Evolutionary conservation across 2,113 vertebrate species (phyloP).

Genomic region (Athene noctua): DNA sequence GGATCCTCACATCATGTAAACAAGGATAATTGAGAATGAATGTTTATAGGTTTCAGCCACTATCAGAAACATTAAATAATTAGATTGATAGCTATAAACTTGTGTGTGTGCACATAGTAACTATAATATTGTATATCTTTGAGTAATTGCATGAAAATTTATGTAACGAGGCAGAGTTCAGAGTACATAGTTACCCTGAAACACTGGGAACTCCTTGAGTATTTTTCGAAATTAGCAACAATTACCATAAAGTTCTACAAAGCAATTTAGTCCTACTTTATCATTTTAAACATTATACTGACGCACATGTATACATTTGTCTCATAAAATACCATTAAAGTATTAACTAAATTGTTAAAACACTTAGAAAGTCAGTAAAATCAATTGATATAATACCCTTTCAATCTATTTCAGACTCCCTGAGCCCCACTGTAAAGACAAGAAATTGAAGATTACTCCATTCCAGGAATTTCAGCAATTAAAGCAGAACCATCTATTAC

Average conservation of each 20-base stretch:
- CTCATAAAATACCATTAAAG: neutral
- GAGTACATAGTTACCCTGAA: neutral
- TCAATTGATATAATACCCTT: neutral
- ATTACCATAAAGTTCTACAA: neutral
- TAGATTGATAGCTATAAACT: neutral
- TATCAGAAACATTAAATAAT: neutral
- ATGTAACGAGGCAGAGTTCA: neutral
- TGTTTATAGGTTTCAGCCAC: neutral
- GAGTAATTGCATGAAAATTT: constrained; percentile 22
- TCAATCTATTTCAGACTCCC: neutral
- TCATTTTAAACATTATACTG: neutral
- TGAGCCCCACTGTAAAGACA: neutral
- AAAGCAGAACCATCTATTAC: neutral
- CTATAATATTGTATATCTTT: neutral
- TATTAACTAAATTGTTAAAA: neutral
- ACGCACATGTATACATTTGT: neutral
- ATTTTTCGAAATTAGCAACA: neutral
- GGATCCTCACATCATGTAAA: neutral
- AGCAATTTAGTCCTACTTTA: neutral
- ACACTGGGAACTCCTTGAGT: neutral
- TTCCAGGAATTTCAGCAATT: neutral
- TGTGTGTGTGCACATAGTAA: neutral
- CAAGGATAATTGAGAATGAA: neutral
- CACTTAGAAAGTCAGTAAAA: neutral
- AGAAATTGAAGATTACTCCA: neutral